Evolutionary conservation across 2,888 invertebrate genomes (phyloP), one percentile per base, ranked within the genome.

Genomic region (Opisthograptis luteolata): DNA sequence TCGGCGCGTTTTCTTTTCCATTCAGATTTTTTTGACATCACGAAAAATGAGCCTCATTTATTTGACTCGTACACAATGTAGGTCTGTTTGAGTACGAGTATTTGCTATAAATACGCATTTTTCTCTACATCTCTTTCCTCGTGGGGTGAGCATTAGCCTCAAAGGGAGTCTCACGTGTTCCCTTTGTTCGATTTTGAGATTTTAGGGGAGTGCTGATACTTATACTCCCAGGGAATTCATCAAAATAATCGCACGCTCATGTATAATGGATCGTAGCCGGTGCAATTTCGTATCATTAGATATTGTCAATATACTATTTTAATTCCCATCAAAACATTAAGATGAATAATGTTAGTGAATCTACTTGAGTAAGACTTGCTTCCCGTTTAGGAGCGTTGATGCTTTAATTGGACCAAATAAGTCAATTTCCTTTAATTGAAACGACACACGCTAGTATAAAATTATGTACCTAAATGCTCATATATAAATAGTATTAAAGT

Each of bases 21-120:
- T 90, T 90, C 89, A 89, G 87, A 87, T 90, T 90, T 90, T 91
- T 91, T 91, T 91, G 91, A 91, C 91, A 91, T 83, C 78, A 86
- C 88, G 91, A 91, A 85, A 91, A 91, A 91, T 91, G 87, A 89
- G 80, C 69, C 78, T 88, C 91, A 91, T 91, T 91, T 91, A 91
- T 91, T 90, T 87, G 89, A 88, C 86, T 90, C 91, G 88, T 87
- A 90, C 88, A 91, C 91, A 91, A 91, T 91, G 90, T 91, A 86
- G 86, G 87, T 84, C 89, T 90, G 90, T 91, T 91, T 90, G 91
- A 90, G 90, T 90, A 90, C 87, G 87, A 88, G 89, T 91, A 91
- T 91, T 91, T 91, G 91, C 91, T 91, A 90, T 91, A 90, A 90
- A 91, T 90, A 90, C 89, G 88, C 75, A 90, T 90, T 90, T 89